phyloP scores from a whole-genome alignment of 2,888 invertebrate genomes.

The Microctonus brassicae region DNA sequence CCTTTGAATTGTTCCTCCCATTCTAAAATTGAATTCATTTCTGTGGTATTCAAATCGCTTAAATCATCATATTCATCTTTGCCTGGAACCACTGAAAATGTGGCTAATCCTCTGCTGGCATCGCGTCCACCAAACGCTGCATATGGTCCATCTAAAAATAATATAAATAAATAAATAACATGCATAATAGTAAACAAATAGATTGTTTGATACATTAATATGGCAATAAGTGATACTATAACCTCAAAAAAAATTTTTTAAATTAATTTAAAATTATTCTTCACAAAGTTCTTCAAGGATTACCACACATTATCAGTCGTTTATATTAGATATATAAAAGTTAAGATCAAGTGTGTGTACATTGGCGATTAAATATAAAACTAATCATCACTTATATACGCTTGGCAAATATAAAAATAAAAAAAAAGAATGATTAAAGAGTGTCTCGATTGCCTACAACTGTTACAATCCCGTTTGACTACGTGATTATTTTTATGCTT shows the following conservation, averaged over 20 bases:
- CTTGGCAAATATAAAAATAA: background rate
- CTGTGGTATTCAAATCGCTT: constrained; percentile 90
- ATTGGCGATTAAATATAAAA: background rate
- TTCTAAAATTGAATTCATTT: constrained; percentile 95
- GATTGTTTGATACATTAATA: constrained; percentile 4
- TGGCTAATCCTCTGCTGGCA: constrained; percentile 94
- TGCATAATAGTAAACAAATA: constrained; percentile 48
- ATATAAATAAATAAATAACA: too few relatives aligned
- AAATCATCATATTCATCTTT: constrained; percentile 94
- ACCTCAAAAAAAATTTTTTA: background rate
- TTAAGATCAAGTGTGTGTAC: background rate
- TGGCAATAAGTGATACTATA: background rate
- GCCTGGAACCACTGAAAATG: constrained; percentile 86
- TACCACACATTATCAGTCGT: background rate
- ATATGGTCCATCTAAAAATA: constrained; percentile 97
- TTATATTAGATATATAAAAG: background rate
- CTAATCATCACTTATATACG: background rate
- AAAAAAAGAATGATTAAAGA: constrained; percentile 14
- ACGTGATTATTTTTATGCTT: constrained; percentile 44
- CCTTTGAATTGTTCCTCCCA: constrained; percentile 99
- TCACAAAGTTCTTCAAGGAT: background rate
- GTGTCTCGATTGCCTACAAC: background rate
- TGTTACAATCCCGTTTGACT: constrained; percentile 23
- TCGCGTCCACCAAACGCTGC: constrained; percentile 94
- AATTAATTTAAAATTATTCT: background rate